Conservation (phyloP, 2,888 invertebrate species). For the Eurytoma adleriae region DNA sequence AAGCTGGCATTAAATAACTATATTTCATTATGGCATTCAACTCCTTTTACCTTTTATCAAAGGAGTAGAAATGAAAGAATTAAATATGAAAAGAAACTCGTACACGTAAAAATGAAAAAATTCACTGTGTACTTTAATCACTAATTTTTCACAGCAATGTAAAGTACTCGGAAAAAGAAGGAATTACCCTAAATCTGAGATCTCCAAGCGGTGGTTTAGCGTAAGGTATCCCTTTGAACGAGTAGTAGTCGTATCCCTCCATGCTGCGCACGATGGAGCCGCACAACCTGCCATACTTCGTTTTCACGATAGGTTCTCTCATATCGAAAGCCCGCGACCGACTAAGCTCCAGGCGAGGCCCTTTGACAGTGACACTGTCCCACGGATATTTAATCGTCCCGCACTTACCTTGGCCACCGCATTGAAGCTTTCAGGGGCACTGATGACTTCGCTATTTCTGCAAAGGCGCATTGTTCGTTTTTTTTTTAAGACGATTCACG, state of each 20-base stretch:
- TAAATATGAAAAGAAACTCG: too few species aligned
- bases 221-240: constrained; percentile 55
- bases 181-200: constrained; percentile 52
- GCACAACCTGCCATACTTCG: constrained; percentile 39
- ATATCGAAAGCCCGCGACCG: constrained; percentile 13
- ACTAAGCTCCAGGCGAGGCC: not conserved
- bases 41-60: too few species aligned
- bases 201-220: constrained; percentile 53
- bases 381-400: too few species aligned
- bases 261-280: constrained; percentile 34
- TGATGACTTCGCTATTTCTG: constrained; percentile 28
- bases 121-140: too few species aligned
- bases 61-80: too few species aligned
- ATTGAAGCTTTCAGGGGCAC: not conserved
- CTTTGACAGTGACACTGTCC: not conserved
- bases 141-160: too few species aligned
- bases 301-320: constrained; percentile 47
- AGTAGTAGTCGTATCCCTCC: constrained; percentile 50
- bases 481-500: constrained; percentile 37
- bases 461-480: constrained; percentile 1
- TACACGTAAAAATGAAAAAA: too few species aligned
- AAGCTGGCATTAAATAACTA: too few species aligned
- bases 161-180: too few species aligned
- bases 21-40: too few species aligned
- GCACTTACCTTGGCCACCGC: not conserved